These are phyloP conservation scores for Xenops minutus DNA, from an alignment of 2,797 vertebrate species.

Conservation along the genomic window DNA sequence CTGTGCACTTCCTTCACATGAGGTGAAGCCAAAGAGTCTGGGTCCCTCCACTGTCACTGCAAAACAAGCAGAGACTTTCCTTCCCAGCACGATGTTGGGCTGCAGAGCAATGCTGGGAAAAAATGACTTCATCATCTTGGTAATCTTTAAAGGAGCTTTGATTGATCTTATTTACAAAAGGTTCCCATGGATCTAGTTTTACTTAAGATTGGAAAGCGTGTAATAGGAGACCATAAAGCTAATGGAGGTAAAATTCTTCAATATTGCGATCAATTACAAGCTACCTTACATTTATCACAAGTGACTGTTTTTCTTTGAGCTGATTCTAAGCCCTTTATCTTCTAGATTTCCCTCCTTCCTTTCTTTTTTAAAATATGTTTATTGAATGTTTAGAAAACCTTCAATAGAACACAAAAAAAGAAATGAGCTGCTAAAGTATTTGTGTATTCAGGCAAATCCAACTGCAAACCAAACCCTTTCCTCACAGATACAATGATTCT, in stretches of 20 bases:
- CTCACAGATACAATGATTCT: neutral
- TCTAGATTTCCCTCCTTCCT: neutral
- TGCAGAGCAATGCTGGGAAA: neutral
- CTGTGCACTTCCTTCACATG: neutral
- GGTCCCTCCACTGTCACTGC: neutral
- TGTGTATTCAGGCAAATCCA: neutral
- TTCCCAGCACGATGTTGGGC: neutral
- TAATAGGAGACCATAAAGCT: constrained; percentile 9
- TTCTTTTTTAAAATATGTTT: neutral
- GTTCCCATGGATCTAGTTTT: constrained; percentile 20
- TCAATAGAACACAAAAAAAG: neutral
- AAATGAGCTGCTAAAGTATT: neutral
- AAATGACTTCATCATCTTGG: constrained; percentile 3
- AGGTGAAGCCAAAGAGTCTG: neutral
- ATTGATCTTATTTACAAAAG: constrained; percentile 57
- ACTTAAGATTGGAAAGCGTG: neutral
- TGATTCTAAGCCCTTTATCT: constrained; percentile 39
- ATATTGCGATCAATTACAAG: constrained; percentile 40
- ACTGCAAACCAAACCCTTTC: neutral
- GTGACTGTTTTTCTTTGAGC: constrained; percentile 38
- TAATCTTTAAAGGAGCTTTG: constrained; percentile 19
- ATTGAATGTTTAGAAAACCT: constrained; percentile 17
- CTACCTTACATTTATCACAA: constrained; percentile 47
- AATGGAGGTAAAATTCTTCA: constrained; percentile 45
- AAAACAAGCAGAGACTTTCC: neutral